Evolutionary conservation across 2,888 invertebrate species (phyloP).

Genomic region (Thymelicus acteon): DNA sequence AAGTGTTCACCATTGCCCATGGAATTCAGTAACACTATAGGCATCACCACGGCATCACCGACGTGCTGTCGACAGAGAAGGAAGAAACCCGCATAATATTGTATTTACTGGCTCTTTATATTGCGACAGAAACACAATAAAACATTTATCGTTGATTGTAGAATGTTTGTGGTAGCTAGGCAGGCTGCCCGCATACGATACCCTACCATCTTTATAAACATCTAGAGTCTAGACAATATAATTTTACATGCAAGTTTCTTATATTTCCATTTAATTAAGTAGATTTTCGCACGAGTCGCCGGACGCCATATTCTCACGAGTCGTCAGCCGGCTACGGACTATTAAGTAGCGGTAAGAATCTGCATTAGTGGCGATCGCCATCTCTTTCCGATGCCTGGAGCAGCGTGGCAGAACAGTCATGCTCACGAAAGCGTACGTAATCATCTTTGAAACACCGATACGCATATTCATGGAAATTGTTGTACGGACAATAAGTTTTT

Average conservation of each 20-base stretch:
- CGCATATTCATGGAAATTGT: slow-evolving; percentile 22
- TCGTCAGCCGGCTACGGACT: slow-evolving; percentile 59
- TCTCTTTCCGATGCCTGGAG: slow-evolving; percentile 49
- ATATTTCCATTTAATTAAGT: slow-evolving; percentile 44
- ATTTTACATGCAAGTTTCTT: not conserved
- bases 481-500: slow-evolving; percentile 7
- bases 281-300: slow-evolving; percentile 49
- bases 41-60: too few relatives aligned
- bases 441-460: slow-evolving; percentile 37
- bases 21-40: too few relatives aligned
- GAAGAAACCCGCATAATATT: too few relatives aligned
- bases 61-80: too few relatives aligned
- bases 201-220: too few relatives aligned
- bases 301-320: slow-evolving; percentile 69
- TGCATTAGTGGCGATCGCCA: slow-evolving; percentile 63
- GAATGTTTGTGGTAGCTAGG: too few relatives aligned
- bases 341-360: slow-evolving; percentile 70
- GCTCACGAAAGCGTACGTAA: slow-evolving; percentile 38
- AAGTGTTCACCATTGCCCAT: too few relatives aligned
- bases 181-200: too few relatives aligned
- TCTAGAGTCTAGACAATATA: too few relatives aligned
- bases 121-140: too few relatives aligned
- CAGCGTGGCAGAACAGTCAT: slow-evolving; percentile 24
- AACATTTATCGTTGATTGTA: too few relatives aligned
- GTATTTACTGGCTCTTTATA: too few relatives aligned